Conservation (phyloP, 1,140 invertebrate species). For the Drosophila nigromelanica region DNA sequence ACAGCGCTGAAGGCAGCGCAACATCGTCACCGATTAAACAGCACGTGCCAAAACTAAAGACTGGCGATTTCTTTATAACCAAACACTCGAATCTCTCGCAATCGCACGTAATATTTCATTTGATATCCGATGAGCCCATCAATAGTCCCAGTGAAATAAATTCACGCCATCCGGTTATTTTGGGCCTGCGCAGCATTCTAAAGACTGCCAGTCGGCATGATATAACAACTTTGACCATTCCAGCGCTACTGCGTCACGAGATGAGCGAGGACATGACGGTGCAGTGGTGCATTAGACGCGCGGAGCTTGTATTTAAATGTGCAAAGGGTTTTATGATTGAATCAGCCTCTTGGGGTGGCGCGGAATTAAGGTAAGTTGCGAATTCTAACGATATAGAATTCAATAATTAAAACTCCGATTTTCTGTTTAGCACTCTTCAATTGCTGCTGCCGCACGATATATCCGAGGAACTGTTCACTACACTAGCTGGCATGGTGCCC, state of each 20-base stretch:
- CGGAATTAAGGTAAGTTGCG: slow-evolving; percentile 90
- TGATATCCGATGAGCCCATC: slow-evolving; percentile 92
- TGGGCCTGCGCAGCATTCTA: slow-evolving; percentile 96
- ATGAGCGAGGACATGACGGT: slow-evolving; percentile 99
- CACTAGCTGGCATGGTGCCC: slow-evolving; percentile 93
- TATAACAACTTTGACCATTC: slow-evolving; percentile 96
- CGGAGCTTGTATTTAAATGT: slow-evolving; percentile 98
- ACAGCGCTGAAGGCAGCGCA: slow-evolving; percentile 50
- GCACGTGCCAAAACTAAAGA: slow-evolving; percentile 86
- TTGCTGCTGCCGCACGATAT: slow-evolving; percentile 89
- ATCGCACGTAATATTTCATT: slow-evolving; percentile 97
- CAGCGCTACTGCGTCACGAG: slow-evolving; percentile 95
- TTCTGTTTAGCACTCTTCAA: slow-evolving; percentile 77
- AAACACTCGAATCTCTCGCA: slow-evolving; percentile 97
- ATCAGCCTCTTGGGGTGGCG: slow-evolving; percentile 95
- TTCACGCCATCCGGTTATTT: slow-evolving; percentile 97
- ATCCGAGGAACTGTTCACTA: slow-evolving; percentile 93
- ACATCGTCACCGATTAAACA: slow-evolving; percentile 65
- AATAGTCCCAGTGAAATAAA: slow-evolving; percentile 92
- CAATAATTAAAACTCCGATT: neutral
- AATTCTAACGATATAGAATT: neutral
- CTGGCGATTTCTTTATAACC: slow-evolving; percentile 97
- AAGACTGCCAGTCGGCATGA: slow-evolving; percentile 97
- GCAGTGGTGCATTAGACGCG: slow-evolving; percentile 96
- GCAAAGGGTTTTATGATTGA: slow-evolving; percentile 99